Conservation (phyloP, 2,113 vertebrate species). For the Apistogramma diplotaenia region DNA sequence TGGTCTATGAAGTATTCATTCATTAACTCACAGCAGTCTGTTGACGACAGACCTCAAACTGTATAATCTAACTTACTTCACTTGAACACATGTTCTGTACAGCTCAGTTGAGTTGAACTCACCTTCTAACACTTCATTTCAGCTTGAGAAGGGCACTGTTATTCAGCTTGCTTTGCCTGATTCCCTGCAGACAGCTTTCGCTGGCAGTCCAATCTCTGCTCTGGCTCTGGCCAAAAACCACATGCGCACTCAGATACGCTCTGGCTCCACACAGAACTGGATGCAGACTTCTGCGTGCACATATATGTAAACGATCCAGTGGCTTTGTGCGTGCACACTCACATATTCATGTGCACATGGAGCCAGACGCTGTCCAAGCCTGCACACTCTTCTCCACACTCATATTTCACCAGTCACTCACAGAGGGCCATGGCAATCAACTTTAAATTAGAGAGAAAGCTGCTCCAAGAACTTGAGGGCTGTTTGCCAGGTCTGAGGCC, state of each 20-base stretch:
- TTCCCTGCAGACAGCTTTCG: slow-evolving; percentile 51
- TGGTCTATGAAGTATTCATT: not conserved
- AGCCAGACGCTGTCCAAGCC: slow-evolving; percentile 47
- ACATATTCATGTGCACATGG: slow-evolving; percentile 31
- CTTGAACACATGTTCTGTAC: not conserved
- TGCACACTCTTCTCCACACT: slow-evolving; percentile 56
- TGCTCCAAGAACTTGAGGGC: slow-evolving; percentile 59
- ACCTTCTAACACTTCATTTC: slow-evolving; percentile 18
- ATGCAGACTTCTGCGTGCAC: slow-evolving; percentile 20
- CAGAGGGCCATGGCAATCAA: slow-evolving; percentile 66
- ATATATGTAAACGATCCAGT: slow-evolving; percentile 1
- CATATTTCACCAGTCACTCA: slow-evolving; percentile 69
- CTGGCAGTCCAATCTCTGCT: slow-evolving; percentile 42
- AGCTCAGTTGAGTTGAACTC: slow-evolving; percentile 1
- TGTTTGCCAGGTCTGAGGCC: slow-evolving; percentile 66
- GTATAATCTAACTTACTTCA: not conserved
- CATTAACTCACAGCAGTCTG: not conserved
- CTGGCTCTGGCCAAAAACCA: slow-evolving; percentile 55
- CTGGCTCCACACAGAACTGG: slow-evolving; percentile 33
- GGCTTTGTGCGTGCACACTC: slow-evolving; percentile 10
- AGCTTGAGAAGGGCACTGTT: slow-evolving; percentile 34
- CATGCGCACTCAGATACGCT: slow-evolving; percentile 16
- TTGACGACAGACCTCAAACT: not conserved
- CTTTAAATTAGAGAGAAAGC: slow-evolving; percentile 73
- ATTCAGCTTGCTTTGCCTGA: slow-evolving; percentile 40